Evolutionary conservation across 2,888 invertebrate species (phyloP).

Genomic region (Leptinotarsa tumamoca): DNA sequence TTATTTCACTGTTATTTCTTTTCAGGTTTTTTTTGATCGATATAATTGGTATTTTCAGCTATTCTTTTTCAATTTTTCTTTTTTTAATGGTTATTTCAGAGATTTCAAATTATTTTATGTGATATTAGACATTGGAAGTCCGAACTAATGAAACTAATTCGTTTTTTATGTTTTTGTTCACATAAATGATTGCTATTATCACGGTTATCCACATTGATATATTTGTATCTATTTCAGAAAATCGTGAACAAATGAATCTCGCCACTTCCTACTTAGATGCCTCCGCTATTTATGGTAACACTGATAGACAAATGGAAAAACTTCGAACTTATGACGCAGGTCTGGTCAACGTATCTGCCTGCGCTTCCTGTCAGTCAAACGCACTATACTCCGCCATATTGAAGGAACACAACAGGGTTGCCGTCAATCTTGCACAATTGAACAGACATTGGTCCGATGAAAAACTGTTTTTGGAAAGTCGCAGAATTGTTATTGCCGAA

Average conservation of each 20-base stretch:
- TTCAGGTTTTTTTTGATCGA: no score
- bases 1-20: no score
- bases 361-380: slow-evolving; percentile 76
- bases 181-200: no score
- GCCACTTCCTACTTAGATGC: slow-evolving; percentile 88
- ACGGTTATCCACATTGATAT: no score
- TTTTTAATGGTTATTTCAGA: no score
- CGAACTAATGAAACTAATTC: no score
- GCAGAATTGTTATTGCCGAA: slow-evolving; percentile 80
- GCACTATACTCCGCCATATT: slow-evolving; percentile 79
- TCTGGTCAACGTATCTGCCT: slow-evolving; percentile 75
- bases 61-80: no score
- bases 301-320: slow-evolving; percentile 77
- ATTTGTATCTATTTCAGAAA: slow-evolving; percentile 65
- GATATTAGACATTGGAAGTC: no score
- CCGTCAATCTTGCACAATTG: slow-evolving; percentile 75
- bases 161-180: no score
- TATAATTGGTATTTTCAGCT: no score
- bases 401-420: slow-evolving; percentile 84
- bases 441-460: slow-evolving; percentile 87
- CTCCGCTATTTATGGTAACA: slow-evolving; percentile 84
- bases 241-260: slow-evolving; percentile 86
- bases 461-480: slow-evolving; percentile 79
- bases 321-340: slow-evolving; percentile 80
- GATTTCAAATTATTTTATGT: no score